phyloP scores from a whole-genome alignment of 2,797 vertebrate genomes.

The Sebastes itinus region DNA sequence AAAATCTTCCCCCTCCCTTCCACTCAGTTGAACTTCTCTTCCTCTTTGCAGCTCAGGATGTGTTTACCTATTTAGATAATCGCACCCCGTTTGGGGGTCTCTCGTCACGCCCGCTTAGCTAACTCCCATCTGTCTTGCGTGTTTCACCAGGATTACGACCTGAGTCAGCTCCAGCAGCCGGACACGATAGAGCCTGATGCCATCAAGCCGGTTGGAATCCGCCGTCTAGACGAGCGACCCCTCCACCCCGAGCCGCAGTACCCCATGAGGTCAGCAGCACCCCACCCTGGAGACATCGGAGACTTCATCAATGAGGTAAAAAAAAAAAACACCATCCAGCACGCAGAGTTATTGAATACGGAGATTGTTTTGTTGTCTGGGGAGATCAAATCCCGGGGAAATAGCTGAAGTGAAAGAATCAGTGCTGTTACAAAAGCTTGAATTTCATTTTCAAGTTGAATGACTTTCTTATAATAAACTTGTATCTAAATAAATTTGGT shows the following conservation, averaged over 20 bases:
- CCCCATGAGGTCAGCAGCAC: slow-evolving; percentile 94
- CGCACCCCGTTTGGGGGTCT: slow-evolving; percentile 23
- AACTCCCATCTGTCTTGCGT: slow-evolving; percentile 55
- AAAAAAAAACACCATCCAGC: neutral
- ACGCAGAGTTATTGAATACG: neutral
- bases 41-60: slow-evolving; percentile 9
- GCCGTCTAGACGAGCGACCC: slow-evolving; percentile 94
- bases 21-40: slow-evolving; percentile 43
- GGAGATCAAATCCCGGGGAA: slow-evolving; percentile 35
- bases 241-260: slow-evolving; percentile 97
- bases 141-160: slow-evolving; percentile 91
- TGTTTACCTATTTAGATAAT: slow-evolving; percentile 51
- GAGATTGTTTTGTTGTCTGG: neutral
- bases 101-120: slow-evolving; percentile 30
- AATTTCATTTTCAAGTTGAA: slow-evolving; percentile 62
- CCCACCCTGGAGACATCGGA: slow-evolving; percentile 97
- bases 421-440: slow-evolving; percentile 16
- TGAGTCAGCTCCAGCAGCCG: slow-evolving; percentile 98
- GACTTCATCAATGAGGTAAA: slow-evolving; percentile 99
- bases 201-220: slow-evolving; percentile 95
- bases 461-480: slow-evolving; percentile 48
- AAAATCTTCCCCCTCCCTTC: slow-evolving; percentile 28
- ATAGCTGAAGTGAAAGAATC: slow-evolving; percentile 34
- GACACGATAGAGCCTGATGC: slow-evolving; percentile 93
- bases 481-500: slow-evolving; percentile 56